Conservation (phyloP, 2,888 invertebrate genomes). For the Temnothorax rugatulus region DNA sequence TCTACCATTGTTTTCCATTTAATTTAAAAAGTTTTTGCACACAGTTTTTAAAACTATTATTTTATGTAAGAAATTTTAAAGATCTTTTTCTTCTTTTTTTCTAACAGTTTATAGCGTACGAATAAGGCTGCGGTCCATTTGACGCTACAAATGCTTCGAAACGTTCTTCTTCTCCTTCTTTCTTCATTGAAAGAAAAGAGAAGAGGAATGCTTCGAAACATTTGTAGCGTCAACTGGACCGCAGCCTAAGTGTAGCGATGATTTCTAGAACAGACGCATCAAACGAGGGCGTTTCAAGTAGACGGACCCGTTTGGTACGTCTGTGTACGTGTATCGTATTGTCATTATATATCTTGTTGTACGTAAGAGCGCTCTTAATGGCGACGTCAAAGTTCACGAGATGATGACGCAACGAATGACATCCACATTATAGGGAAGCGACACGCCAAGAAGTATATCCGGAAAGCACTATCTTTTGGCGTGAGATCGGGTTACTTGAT, state of each 20-base stretch:
- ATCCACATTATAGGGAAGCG: conserved; percentile 73
- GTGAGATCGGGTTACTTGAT: conserved; percentile 79
- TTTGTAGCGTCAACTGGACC: too few relatives aligned
- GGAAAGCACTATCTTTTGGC: conserved; percentile 78
- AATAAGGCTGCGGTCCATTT: too few relatives aligned
- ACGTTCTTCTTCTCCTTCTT: too few relatives aligned
- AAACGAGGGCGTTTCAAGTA: background rate
- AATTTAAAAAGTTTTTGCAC: background rate
- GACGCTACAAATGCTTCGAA: too few relatives aligned
- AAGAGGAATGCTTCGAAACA: too few relatives aligned
- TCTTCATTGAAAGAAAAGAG: too few relatives aligned
- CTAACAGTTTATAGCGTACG: background rate
- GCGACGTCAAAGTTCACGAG: background rate
- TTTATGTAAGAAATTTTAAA: background rate
- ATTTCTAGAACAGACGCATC: background rate
- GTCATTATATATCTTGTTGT: conserved; percentile 14
- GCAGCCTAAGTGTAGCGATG: background rate
- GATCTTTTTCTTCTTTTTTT: background rate
- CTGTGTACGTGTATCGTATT: background rate
- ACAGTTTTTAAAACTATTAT: background rate
- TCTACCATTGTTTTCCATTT: background rate
- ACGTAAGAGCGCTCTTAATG: background rate
- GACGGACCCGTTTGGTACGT: background rate
- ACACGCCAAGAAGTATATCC: conserved; percentile 77
- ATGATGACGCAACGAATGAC: background rate